Evolutionary conservation across 2,113 vertebrate genomes (phyloP), one percentile per base, ranked within the genome.

Genomic region (Mobula hypostoma): DNA sequence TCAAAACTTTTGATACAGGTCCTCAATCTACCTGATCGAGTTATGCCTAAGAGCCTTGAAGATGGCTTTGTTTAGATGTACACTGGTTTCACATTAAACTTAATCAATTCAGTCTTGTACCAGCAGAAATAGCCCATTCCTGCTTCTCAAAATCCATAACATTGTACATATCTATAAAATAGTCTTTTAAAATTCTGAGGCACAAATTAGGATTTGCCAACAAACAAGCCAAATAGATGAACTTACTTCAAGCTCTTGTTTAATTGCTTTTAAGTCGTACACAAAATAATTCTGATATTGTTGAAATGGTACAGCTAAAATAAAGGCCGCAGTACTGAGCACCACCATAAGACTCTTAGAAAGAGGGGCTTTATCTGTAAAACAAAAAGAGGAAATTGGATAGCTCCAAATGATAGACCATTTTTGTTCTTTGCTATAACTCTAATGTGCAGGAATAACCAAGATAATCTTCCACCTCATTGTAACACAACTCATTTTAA

Each of bases 351-450:
- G 96, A 85, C 97, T 96, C 96, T 97, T 98, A 24, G 97, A 97
- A 94, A 98, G 95, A 94, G 97, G 97, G 27, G 97, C 97, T 95
- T 97, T 98, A 96, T 98, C 97, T 98, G 95, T 87, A 96, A 96
- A 94, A 95, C 56, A 95, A 95, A 95, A 95, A 94, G 85, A 95
- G 66, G 56, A 95, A 95, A 94, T 19, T 78, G 72, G 61, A 82
- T 61, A 74, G 40, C 32, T 24, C 14, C n/a, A 90, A 29, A 90
- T 66, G 29, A n/a, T 72, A 21, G 12, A 32, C 5, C 17, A 70
- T 2, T 21, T 82, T 36, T 48, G 27, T 74, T 14, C 7, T 93
- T 93, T 21, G 48, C 32, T 9, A 74, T 93, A 32, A 72, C 63
- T 93, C 19, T 48, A 40, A 93, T 74, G 40, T n/a, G 32, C 19